Base-by-base conservation (phyloP, 2,797 vertebrate genomes). In the Dendrocincla fuliginosa region DNA sequence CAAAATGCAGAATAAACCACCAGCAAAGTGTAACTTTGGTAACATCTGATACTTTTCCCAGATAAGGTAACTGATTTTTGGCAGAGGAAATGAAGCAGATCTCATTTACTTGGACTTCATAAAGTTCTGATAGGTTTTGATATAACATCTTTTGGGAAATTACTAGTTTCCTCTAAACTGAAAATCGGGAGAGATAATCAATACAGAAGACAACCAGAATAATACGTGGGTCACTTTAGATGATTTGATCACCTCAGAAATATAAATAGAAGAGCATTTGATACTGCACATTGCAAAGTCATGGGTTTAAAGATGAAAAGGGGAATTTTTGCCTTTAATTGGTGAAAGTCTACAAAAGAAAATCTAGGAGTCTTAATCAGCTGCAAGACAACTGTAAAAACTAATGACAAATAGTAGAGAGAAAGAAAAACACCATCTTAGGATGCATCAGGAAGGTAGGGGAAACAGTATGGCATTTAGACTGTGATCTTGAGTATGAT, bases 131-230 rank as follows among this genome's bases (percentile, higher is more conserved):
- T 11, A 42, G 61, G n/a, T 92, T 96, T 93, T 95, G 79, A 96
- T 96, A 94, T 78, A 88, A 88, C 46, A 84, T 46, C 79, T 68
- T 91, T 91, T 95, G 93, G 91, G 83, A 86, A 89, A 94, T 91
- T 84, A 86, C 83, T 70, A 83, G 84, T 93, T 94, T 94, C 81
- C 55, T 84, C 74, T 87, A 95, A 93, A 94, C 79, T 80, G 56
- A 95, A 83, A 92, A 85, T 10, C n/a, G 30, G 56, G 64, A 87
- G 78, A 79, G 44, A 63, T 28, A 67, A 71, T 88, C 90, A 84
- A 52, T 55, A 75, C 23, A 76, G 71, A 73, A 73, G 49, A 93
- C 35, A 52, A 49, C 37, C 3, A 10, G 63, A 84, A 83, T 76
- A 85, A 67, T 20, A 59, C 74, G 17, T 79, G 59, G 67, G 50